These are phyloP conservation scores for Eonycteris spelaea DNA, from an alignment of 2,113 vertebrate species.

Conservation along the genomic window DNA sequence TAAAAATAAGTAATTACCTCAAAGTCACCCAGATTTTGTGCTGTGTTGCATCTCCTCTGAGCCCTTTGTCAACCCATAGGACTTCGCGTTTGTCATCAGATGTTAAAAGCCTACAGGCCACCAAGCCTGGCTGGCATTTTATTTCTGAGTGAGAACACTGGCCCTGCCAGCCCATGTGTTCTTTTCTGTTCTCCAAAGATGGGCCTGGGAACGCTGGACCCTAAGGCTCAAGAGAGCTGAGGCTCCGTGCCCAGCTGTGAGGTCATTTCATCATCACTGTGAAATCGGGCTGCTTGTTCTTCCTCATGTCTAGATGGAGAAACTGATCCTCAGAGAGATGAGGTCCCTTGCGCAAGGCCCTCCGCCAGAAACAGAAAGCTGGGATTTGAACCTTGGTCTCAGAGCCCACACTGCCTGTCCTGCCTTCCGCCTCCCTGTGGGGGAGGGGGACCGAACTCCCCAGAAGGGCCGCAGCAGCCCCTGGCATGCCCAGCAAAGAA, in stretches of 20 bases:
- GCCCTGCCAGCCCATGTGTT: accelerated
- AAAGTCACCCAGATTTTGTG: background rate
- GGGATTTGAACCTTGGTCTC: background rate
- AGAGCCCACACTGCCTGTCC: background rate
- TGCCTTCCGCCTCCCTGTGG: background rate
- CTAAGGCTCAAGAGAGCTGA: background rate
- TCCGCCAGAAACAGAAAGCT: background rate
- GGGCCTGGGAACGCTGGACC: background rate
- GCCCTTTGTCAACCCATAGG: background rate
- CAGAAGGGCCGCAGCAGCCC: background rate
- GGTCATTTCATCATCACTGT: background rate
- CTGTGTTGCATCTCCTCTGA: background rate
- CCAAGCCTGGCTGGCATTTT: accelerated
- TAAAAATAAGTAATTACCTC: background rate
- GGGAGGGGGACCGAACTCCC: background rate
- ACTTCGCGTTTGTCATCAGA: background rate
- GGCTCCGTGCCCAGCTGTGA: background rate
- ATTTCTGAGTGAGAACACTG: background rate
- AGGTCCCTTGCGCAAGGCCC: background rate
- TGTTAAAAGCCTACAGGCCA: background rate
- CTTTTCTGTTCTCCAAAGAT: background rate
- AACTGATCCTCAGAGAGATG: background rate
- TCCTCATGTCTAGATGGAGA: background rate
- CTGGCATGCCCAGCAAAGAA: accelerated
- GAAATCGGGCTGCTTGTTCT: background rate